Conservation (phyloP, 1,140 invertebrate genomes). For the Triops cancriformis region DNA sequence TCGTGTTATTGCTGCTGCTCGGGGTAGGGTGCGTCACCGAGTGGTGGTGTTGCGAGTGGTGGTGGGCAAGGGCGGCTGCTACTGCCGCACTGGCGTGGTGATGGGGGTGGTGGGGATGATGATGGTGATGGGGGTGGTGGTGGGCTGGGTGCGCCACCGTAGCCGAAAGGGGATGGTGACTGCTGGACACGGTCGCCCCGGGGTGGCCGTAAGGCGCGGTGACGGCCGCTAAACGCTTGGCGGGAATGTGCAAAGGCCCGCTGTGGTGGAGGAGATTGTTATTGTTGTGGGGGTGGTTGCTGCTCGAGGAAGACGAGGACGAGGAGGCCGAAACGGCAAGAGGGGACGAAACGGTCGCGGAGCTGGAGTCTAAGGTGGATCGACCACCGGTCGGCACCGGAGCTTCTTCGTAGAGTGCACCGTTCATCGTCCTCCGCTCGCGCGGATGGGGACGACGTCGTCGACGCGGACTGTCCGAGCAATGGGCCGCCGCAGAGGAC, state of each 20-base stretch:
- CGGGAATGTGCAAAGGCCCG: conserved; percentile 70
- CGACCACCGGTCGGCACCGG: conserved; percentile 25
- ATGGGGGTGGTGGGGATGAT: not conserved
- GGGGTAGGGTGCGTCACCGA: conserved; percentile 31
- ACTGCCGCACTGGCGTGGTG: conserved; percentile 37
- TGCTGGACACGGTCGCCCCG: not conserved
- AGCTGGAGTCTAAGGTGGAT: conserved; percentile 16
- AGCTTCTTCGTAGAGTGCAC: conserved; percentile 34
- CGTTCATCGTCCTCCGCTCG: conserved; percentile 33
- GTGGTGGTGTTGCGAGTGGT: conserved; percentile 37
- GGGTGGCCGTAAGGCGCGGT: conserved; percentile 11
- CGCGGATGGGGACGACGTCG: conserved; percentile 22
- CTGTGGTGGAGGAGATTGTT: conserved; percentile 30
- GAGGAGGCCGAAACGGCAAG: conserved; percentile 27
- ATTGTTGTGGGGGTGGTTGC: not conserved
- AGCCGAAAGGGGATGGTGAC: not conserved
- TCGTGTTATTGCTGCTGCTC: not conserved
- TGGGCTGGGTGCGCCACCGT: not conserved
- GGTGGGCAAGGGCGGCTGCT: not conserved
- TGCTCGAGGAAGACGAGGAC: conserved; percentile 27
- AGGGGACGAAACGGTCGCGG: not conserved
- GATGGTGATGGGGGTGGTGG: conserved; percentile 7
- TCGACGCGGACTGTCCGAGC: not conserved
- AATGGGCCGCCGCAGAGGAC: conserved; percentile 7
- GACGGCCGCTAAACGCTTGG: conserved; percentile 51